Percentiles rank a stretch among this genome's conserved stretches.
phyloP scores from a whole-genome alignment of 1,140 invertebrate species.

The Solenopsis invicta region DNA sequence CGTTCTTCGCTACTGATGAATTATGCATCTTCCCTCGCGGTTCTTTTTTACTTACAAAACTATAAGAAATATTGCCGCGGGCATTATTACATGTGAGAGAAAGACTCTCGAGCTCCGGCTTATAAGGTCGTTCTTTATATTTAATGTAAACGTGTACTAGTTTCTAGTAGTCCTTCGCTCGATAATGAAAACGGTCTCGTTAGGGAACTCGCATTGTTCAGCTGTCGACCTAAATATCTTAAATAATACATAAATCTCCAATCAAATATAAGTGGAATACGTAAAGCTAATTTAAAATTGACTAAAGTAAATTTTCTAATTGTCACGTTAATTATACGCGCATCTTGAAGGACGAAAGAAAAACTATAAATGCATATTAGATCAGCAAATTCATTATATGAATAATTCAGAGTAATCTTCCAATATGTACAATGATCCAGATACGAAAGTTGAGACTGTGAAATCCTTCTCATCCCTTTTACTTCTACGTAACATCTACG shows the following conservation, averaged over 20 bases:
- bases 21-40: constrained; percentile 51
- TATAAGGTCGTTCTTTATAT: constrained; percentile 73
- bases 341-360: not conserved
- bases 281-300: not conserved
- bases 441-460: not conserved
- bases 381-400: not conserved
- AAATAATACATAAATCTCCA: not conserved
- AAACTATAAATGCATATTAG: not conserved
- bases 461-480: constrained; percentile 49
- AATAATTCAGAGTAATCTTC: not conserved
- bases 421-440: not conserved
- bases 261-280: not conserved
- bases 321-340: not conserved
- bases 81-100: constrained; percentile 61
- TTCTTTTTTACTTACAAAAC: constrained; percentile 36
- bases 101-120: constrained; percentile 22
- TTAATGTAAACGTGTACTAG: constrained; percentile 75
- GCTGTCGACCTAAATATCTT: constrained; percentile 25
- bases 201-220: constrained; percentile 69
- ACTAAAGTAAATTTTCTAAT: not conserved
- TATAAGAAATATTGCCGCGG: constrained; percentile 50
- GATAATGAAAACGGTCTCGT: constrained; percentile 79
- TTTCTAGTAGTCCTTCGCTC: constrained; percentile 74
- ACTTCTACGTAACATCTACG: constrained; percentile 30
- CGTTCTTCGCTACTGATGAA: constrained; percentile 49